Evolutionary conservation across 2,888 invertebrate species (phyloP), one percentile per base, ranked within the genome.

Genomic region (Andrena fulva): DNA sequence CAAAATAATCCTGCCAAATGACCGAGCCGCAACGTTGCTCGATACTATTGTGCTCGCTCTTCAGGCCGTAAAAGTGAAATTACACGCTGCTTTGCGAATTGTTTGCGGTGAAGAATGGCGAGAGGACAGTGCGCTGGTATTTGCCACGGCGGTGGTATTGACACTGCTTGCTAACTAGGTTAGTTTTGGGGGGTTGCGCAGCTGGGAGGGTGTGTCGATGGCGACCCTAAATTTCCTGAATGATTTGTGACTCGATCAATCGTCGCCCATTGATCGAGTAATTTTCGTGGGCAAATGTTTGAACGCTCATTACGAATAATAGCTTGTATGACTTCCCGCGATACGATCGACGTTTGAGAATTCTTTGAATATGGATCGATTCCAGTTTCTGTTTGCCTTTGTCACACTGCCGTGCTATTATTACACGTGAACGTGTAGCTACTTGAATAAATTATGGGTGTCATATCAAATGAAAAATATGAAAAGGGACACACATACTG

Each of bases 251-350:
- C 33, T 20, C n/a, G 33, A 80, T 80, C 72, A 69, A 29, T 56
- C 33, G 72, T 42, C 52, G 48, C 16, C 56, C 31, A 31, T 42
- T 27, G 62, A 71, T 67, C 67, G 24, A 33, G 35, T 50, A 50
- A 80, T 77, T 77, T 68, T 68, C 80, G 7, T n/a, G 60, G 1
- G 27, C 35, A 73, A 69, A 69, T 74, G 54, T 69, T 73, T 62
- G 33, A 54, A 27, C 60, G 16, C 20, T 50, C 20, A 35, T 50
- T 48, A 24, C 29, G 50, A 33, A n/a, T 10, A 31, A 66, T 3
- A 4, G 52, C 29, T 60, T 66, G 24, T 33, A 48, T 8, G 27
- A 6, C 16, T 24, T 7, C 29, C 20, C 2, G 6, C 24, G 27
- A 50, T 33, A 24, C 52, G 62, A 20, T 24, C 29, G 48, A 35